Conservation (phyloP, 2,797 vertebrate genomes). For the Sphaeramia orbicularis region DNA sequence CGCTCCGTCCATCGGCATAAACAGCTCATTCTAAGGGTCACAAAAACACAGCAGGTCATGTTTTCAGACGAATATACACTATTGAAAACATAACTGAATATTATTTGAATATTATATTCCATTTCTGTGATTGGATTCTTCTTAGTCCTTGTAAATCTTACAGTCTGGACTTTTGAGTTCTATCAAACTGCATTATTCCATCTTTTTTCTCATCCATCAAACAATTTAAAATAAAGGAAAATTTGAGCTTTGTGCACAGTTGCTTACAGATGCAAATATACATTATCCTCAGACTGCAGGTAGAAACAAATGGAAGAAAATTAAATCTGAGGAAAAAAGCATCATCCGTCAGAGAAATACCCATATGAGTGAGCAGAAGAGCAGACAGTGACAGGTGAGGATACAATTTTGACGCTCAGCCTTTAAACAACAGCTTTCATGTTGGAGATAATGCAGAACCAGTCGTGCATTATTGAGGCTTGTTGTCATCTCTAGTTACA, state of each 20-base stretch:
- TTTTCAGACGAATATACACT: no score
- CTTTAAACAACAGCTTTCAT: constrained; percentile 6
- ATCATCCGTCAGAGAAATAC: constrained; percentile 15
- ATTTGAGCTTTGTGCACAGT: not conserved
- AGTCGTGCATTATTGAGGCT: constrained; percentile 13
- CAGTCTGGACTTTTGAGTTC: no score
- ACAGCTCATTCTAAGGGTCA: no score
- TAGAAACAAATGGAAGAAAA: not conserved
- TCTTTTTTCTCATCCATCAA: no score
- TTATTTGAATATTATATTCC: no score
- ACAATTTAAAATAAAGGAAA: no score
- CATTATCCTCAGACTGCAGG: not conserved
- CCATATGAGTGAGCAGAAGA: not conserved
- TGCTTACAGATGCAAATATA: constrained; percentile 7
- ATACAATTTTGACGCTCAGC: constrained; percentile 21
- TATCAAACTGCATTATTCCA: no score
- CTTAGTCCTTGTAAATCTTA: no score
- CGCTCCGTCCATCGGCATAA: no score
- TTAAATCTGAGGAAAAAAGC: constrained; percentile 13
- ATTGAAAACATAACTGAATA: no score
- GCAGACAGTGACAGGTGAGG: constrained; percentile 10
- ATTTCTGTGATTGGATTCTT: no score
- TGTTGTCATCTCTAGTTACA: constrained; percentile 46
- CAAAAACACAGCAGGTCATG: no score
- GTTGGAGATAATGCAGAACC: constrained; percentile 19